Base-by-base conservation (phyloP, 2,797 vertebrate species). In the Threskiornis aethiopicus region DNA sequence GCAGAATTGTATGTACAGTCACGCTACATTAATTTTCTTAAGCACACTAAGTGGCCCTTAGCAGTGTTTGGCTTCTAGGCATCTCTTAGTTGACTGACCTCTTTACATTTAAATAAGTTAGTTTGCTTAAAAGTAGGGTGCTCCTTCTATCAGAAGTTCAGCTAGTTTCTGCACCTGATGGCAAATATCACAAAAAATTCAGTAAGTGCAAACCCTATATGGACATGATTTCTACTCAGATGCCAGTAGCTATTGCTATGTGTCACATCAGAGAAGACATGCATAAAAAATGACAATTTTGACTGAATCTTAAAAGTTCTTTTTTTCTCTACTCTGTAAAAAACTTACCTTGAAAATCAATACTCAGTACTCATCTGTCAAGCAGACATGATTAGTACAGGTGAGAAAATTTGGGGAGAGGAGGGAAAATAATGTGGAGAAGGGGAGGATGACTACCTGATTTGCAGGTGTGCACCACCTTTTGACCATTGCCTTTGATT, bases 1-100 rank as follows among this genome's bases (percentile, higher is more conserved):
- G n/a, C 15, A 85, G n/a, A 82, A 51, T 79, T 78, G 16, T n/a
- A 64, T 33, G 15, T 76, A 77, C 14, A 78, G 22, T 62, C 66
- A 92, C 24, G 71, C 70, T 92, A 22, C 42, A 49, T 92, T 96
- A 71, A 72, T 94, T 96, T 97, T 86, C 42, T 69, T 87, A 89
- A 95, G 55, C 19, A 86, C 19, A 31, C 35, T 85, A 67, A 82
- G 46, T 31, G 93, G 37, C 13, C 39, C 10, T 81, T 76, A 59
- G 54, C 61, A 77, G 39, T 75, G 26, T 92, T 67, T 71, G 31
- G n/a, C 77, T 90, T 55, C 59, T 65, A 93, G 77, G 31, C 42
- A 73, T 58, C 31, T 95, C 25, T 88, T 88, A 47, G 39, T 84
- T 55, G 31, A 35, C 35, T 95, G 77, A 84, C 33, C 52, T 95